Conservation (phyloP, 2,113 vertebrate genomes). For the Oncorhynchus clarkii region DNA sequence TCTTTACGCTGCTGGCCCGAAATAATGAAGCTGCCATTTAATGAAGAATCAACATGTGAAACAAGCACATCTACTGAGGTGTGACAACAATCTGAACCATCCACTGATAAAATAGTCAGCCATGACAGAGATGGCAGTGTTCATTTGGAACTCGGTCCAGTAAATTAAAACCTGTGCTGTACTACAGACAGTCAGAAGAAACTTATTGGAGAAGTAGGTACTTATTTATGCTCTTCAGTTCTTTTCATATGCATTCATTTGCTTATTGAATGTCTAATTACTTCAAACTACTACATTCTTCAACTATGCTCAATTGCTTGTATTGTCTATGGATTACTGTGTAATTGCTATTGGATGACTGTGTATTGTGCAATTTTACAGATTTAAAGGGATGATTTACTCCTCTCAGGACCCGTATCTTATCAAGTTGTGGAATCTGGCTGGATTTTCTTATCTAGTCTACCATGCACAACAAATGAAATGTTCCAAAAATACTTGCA, state of each 20-base stretch:
- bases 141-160: slow-evolving; percentile 20
- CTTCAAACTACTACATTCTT: neutral
- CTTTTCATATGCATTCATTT: neutral
- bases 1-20: slow-evolving; percentile 66
- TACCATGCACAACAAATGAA: neutral
- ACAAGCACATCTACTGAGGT: slow-evolving; percentile 69
- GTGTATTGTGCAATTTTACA: no score
- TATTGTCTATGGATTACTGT: no score
- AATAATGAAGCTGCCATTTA: slow-evolving; percentile 74
- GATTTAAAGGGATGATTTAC: no score
- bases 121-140: slow-evolving; percentile 66
- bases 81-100: slow-evolving; percentile 67
- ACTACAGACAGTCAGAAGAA: neutral
- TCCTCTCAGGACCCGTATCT: neutral
- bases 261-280: neutral
- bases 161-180: neutral
- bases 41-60: slow-evolving; percentile 69
- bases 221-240: neutral
- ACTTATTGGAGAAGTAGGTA: no score
- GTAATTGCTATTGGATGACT: no score
- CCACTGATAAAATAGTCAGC: slow-evolving; percentile 60
- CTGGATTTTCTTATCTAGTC: neutral
- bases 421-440: neutral
- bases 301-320: no score
- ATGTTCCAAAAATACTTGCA: no score